A percentile compares a stretch with the other conserved stretches of the same genome.
Conservation (phyloP, 2,113 vertebrate genomes). For the Nannospalax galili region DNA sequence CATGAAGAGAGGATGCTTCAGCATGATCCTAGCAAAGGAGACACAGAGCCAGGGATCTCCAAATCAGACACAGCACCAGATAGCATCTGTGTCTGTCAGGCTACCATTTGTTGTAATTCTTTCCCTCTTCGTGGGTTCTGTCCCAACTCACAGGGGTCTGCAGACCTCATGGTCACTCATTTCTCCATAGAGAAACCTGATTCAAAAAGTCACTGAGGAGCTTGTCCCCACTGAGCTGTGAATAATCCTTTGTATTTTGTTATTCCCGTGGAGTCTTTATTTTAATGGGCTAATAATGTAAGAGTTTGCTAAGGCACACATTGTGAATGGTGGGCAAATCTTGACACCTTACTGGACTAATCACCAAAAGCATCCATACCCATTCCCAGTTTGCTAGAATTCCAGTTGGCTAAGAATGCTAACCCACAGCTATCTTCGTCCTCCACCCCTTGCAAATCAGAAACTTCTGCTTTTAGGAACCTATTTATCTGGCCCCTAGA, state of each 20-base stretch:
- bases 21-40: not conserved
- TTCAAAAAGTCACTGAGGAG: slow-evolving; percentile 56
- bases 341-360: slow-evolving; percentile 39
- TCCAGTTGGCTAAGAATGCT: slow-evolving; percentile 4
- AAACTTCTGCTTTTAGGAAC: slow-evolving; percentile 19
- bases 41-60: not conserved
- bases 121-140: not conserved
- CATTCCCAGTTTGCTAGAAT: slow-evolving; percentile 49
- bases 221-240: not conserved
- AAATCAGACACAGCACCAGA: slow-evolving; percentile 24
- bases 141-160: not conserved
- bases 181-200: slow-evolving; percentile 29
- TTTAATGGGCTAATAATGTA: slow-evolving; percentile 44
- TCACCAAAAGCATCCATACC: slow-evolving; percentile 47
- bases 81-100: not conserved
- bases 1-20: not conserved
- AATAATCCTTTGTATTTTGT: slow-evolving; percentile 18
- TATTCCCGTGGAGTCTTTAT: slow-evolving; percentile 47
- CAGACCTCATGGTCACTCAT: slow-evolving; percentile 22
- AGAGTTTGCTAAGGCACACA: slow-evolving; percentile 15
- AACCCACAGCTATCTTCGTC: not conserved
- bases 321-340: slow-evolving; percentile 26
- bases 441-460: not conserved
- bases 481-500: not conserved
- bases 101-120: not conserved